Evolutionary conservation across 2,888 invertebrate genomes (phyloP), one percentile per base, ranked within the genome.

Genomic region (Macroteleia sp.): DNA sequence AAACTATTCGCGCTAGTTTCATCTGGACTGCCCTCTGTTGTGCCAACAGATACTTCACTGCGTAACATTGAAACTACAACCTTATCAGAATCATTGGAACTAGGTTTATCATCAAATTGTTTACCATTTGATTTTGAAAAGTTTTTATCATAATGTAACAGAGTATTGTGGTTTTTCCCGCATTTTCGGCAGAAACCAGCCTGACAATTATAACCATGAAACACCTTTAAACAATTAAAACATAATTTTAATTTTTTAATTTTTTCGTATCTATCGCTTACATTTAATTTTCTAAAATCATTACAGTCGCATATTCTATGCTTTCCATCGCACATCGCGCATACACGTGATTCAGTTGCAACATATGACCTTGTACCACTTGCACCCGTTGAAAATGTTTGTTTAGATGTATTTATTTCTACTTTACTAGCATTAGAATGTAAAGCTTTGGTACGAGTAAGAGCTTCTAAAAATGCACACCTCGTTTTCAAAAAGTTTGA

Each of bases 181-280:
- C 44, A 44, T 22, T 22, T 44, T 10, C 4, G 6, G 9, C 44
- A 44, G n/a, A 12, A 1, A 22, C 44, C 44, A 3, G 22, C 10
- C n/a, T 44, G 44, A 44, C 44, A 44, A 44, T 44, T 22, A 6
- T 22, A 6, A 22, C 44, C 44, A 22, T 44, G 44, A 6, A 44
- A 44, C 4, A 12, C 5, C n/a, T 44, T 44, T n/a, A 44, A 22
- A 22, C 44, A 44, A 22, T 44, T 44, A n/a, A 22, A 44, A 22
- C 44, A 44, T n/a, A 44, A 22, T n/a, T n/a, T 22, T n/a, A 22
- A 22, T n/a, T 5, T n/a, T 44, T 44, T 44, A 6, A 20, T 25
- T 6, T 44, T 44, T 20, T n/a, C 1, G 12, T n/a, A 44, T 22
- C 25, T 20, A n/a, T 44, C 20, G 3, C 12, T 44, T 22, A 22